Percentiles rank a stretch among this genome's conserved stretches.
phyloP scores from a whole-genome alignment of 2,797 vertebrate species.

The Pangasius sanitwongsei region DNA sequence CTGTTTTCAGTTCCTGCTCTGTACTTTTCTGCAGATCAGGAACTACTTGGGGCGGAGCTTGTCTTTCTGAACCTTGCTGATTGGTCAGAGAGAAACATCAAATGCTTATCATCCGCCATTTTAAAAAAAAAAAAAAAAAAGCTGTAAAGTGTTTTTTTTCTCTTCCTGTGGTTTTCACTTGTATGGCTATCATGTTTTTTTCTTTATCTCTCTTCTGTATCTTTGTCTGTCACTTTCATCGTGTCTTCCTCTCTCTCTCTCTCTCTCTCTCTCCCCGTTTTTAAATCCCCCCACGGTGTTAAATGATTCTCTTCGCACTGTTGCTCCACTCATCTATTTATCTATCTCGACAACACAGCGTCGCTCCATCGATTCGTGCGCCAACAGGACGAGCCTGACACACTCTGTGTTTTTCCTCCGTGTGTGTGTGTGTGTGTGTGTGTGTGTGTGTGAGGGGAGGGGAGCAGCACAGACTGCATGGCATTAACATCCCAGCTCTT shows the following conservation, averaged over 20 bases:
- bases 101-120: background rate
- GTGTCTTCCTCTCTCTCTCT: background rate
- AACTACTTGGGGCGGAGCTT: background rate
- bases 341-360: slow-evolving; percentile 54
- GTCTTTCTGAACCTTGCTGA: background rate
- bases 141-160: background rate
- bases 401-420: slow-evolving; percentile 52
- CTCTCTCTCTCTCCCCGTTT: slow-evolving; percentile 30
- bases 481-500: slow-evolving; percentile 31
- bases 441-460: slow-evolving; percentile 2
- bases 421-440: slow-evolving; percentile 22
- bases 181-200: background rate
- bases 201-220: slow-evolving; percentile 36
- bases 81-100: background rate
- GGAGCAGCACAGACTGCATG: slow-evolving; percentile 23
- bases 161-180: background rate
- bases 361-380: slow-evolving; percentile 52
- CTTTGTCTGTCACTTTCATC: background rate
- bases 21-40: background rate
- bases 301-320: slow-evolving; percentile 52
- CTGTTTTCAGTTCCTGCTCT: background rate
- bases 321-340: slow-evolving; percentile 54
- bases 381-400: slow-evolving; percentile 49
- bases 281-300: slow-evolving; percentile 39
- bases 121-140: background rate